Percentiles rank a stretch among this genome's conserved stretches.
These are phyloP conservation scores for Drosophila sulfurigaster DNA, from an alignment of 1,140 invertebrate genomes.

Conservation along the genomic window DNA sequence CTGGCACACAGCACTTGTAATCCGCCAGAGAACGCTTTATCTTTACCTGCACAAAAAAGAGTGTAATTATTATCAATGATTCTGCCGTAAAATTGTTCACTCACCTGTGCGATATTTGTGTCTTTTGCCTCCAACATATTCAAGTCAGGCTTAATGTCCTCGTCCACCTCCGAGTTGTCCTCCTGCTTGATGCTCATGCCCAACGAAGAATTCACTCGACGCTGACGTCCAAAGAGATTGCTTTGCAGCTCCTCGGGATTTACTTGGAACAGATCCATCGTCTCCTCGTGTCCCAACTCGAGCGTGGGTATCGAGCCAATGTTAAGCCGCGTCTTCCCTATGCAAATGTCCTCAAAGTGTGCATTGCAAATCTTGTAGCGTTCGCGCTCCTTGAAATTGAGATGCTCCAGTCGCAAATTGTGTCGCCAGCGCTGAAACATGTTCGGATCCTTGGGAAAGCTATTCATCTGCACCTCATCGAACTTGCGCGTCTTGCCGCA, in stretches of 20 bases:
- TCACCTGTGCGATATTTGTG: slow-evolving; percentile 46
- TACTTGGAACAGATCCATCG: slow-evolving; percentile 68
- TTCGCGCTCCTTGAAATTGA: slow-evolving; percentile 73
- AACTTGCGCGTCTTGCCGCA: slow-evolving; percentile 80
- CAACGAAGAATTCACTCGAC: slow-evolving; percentile 31
- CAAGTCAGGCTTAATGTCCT: slow-evolving; percentile 29
- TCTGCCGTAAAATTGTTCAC: not conserved
- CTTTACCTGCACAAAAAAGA: slow-evolving; percentile 38
- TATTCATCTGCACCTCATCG: slow-evolving; percentile 81
- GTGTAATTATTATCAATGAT: not conserved
- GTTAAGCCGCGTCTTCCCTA: slow-evolving; percentile 73
- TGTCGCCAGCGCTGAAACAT: slow-evolving; percentile 72
- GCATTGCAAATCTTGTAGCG: slow-evolving; percentile 81
- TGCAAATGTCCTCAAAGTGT: slow-evolving; percentile 78
- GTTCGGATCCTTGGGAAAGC: slow-evolving; percentile 73
- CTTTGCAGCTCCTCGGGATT: slow-evolving; percentile 72
- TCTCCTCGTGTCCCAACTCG: slow-evolving; percentile 71
- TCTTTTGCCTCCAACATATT: slow-evolving; percentile 18
- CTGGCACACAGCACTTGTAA: slow-evolving; percentile 68
- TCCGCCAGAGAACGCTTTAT: slow-evolving; percentile 51
- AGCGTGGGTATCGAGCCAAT: slow-evolving; percentile 74
- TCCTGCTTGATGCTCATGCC: slow-evolving; percentile 52
- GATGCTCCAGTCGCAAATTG: slow-evolving; percentile 70
- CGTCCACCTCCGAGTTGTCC: slow-evolving; percentile 41
- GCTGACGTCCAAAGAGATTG: slow-evolving; percentile 66